Conservation (phyloP, 2,113 vertebrate species). For the Pogonocichla stellata region DNA sequence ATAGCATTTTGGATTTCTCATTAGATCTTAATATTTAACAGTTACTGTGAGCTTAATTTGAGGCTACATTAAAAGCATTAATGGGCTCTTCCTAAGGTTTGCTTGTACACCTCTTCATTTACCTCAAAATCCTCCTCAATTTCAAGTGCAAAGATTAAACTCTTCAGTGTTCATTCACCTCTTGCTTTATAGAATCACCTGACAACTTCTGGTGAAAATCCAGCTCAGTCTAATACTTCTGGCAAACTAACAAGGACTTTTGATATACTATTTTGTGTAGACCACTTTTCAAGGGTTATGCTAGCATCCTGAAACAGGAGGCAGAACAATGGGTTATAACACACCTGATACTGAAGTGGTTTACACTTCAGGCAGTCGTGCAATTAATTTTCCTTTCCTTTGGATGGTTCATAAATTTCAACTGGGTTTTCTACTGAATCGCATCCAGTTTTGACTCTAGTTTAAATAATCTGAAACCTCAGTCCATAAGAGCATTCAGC, state of each 20-base stretch:
- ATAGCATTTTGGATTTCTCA: neutral
- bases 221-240: neutral
- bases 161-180: neutral
- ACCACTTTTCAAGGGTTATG: neutral
- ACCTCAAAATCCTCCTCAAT: neutral
- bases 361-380: neutral
- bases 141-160: neutral
- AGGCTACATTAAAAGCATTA: neutral
- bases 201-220: neutral
- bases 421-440: neutral
- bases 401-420: neutral
- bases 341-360: neutral
- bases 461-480: neutral
- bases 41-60: neutral
- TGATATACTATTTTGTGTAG: neutral
- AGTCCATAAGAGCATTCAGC: neutral
- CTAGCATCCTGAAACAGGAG: neutral
- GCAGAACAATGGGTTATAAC: neutral
- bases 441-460: neutral
- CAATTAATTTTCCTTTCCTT: neutral
- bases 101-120: neutral
- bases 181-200: neutral
- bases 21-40: neutral
- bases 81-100: neutral
- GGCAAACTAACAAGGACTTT: neutral